Evolutionary conservation across 2,797 vertebrate genomes (phyloP).

Genomic region (Chiloscyllium punctatum): DNA sequence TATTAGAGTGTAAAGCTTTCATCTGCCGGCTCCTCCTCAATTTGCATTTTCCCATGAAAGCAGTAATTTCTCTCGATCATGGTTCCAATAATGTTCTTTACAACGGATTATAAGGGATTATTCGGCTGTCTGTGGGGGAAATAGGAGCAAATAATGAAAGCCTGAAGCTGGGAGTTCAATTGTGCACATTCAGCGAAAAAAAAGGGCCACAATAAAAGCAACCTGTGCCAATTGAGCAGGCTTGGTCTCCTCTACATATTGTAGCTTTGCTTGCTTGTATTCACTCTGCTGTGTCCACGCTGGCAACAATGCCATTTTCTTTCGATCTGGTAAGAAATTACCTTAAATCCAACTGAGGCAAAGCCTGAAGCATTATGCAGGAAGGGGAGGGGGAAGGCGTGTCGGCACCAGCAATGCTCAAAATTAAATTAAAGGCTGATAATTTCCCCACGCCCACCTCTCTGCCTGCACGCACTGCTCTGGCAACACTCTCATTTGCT

Average conservation of each 20-base stretch:
- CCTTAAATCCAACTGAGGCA: neutral
- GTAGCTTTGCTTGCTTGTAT: neutral
- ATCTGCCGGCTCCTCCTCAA: neutral
- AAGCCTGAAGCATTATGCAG: neutral
- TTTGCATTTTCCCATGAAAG: slow-evolving; percentile 21
- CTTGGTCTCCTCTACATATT: neutral
- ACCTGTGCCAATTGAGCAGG: slow-evolving; percentile 8
- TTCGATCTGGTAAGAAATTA: neutral
- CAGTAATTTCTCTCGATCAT: neutral
- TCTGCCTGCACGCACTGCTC: no score
- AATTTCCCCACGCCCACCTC: neutral
- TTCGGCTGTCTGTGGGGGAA: neutral
- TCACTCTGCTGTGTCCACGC: neutral
- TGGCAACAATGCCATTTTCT: neutral
- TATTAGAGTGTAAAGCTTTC: neutral
- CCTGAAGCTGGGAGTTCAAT: neutral
- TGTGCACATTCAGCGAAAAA: slow-evolving; percentile 18
- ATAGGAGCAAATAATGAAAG: neutral
- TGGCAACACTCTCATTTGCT: no score
- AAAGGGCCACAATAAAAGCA: neutral
- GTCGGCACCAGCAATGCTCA: neutral
- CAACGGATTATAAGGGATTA: slow-evolving; percentile 7
- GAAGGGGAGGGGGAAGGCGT: neutral
- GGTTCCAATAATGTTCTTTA: slow-evolving; percentile 18
- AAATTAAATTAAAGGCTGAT: slow-evolving; percentile 1